These are phyloP conservation scores for Arrhamphus sclerolepis DNA, from an alignment of 2,797 vertebrate genomes.

Conservation along the genomic window DNA sequence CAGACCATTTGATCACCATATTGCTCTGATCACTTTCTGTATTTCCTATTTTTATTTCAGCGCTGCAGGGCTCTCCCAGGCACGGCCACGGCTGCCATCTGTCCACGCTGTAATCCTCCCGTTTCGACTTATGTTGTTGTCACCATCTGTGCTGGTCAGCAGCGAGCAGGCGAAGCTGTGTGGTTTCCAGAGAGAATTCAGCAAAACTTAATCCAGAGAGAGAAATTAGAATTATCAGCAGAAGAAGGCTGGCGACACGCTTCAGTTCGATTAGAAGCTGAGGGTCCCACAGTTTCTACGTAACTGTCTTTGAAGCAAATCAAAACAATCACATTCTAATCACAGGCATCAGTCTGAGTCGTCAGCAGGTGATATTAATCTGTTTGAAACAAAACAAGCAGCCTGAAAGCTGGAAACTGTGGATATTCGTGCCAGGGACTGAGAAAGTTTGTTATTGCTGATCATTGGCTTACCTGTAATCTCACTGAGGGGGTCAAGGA, in stretches of 20 bases:
- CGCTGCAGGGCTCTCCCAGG: conserved; percentile 20
- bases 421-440: background rate
- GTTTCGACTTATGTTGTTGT: conserved; percentile 40
- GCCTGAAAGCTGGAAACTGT: background rate
- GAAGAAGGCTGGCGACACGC: no score
- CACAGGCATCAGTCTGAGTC: background rate
- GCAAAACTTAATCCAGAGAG: background rate
- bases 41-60: conserved; percentile 24
- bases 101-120: conserved; percentile 55
- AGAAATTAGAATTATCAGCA: no score
- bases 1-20: conserved; percentile 14
- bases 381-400: background rate
- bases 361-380: background rate
- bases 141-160: conserved; percentile 40
- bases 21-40: conserved; percentile 40
- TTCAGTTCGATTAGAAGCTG: background rate
- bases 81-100: conserved; percentile 51
- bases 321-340: background rate
- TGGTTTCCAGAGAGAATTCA: background rate
- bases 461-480: background rate
- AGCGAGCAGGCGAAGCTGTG: conserved; percentile 19
- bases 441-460: background rate
- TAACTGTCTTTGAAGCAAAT: no score
- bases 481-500: background rate
- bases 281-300: background rate